Base-by-base conservation (phyloP, 1,140 invertebrate genomes). In the Drosophila melanogaster region DNA sequence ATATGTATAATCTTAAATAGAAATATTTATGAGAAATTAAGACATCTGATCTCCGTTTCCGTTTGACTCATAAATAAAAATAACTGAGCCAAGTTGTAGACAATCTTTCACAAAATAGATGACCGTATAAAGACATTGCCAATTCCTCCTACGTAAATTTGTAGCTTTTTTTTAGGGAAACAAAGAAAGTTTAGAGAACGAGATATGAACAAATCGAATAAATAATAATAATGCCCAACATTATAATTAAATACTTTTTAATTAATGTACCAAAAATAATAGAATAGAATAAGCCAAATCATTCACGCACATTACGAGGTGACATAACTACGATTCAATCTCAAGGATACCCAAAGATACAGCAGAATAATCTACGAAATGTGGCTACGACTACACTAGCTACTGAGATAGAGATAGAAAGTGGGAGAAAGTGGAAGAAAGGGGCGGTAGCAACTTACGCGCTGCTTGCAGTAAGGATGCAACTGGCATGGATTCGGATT, bases 361-460 rank as follows among this genome's bases (percentile, higher is more conserved):
- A 19, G 38, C 19, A 37, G 51, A 22, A 11, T 41, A 6, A 17
- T n/a, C 54, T 49, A 55, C 35, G 30, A 11, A 35, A 65, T 60
- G 46, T 49, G 78, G 37, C 57, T 83, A 65, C 33, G 30, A 41
- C 41, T 74, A 74, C 69, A 51, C 41, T 78, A 59, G 58, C 66
- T 78, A 80, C 79, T 55, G 47, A 58, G 56, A 40, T 74, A 15
- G 46, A 65, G 60, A 38, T 35, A 10, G 30, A 50, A 57, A 24
- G 44, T 47, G 26, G 47, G 4, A 11, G 35, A 26, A 56, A 10
- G 26, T 30, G 41, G 51, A 40, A 43, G 49, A 57, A 46, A 58
- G 53, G 50, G 50, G 30, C 26, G 49, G 22, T 41, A 57, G 70
- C 71, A 89, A 86, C 83, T 86, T 86, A 86, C 83, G 50, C 84